Percentiles rank a stretch among this genome's conserved stretches.
These are phyloP conservation scores for Chondrilla cf. caribensis DNA, from an alignment of 37 sponge, comb jelly and placozoan species.

Conservation along the genomic window DNA sequence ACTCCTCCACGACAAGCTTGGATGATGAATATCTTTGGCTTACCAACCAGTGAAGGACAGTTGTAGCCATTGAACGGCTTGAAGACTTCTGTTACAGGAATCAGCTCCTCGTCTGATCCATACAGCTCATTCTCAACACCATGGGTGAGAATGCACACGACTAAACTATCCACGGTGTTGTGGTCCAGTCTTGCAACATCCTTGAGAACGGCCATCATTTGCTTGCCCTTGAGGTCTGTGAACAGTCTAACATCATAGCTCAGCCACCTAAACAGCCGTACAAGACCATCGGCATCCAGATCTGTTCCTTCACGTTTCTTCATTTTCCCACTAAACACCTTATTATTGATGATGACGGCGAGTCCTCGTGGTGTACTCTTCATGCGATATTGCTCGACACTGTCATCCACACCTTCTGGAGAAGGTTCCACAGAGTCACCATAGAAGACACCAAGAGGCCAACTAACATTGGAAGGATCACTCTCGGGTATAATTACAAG, in stretches of 20 bases:
- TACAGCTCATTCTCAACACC: slow-evolving; percentile 71
- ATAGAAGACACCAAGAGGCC: background rate
- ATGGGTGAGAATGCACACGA: slow-evolving; percentile 70
- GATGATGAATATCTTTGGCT: slow-evolving; percentile 87
- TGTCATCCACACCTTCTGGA: slow-evolving; percentile 33
- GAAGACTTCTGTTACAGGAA: slow-evolving; percentile 51
- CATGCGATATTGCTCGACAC: slow-evolving; percentile 67
- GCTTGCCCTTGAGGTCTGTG: slow-evolving; percentile 42
- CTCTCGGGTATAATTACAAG: no score
- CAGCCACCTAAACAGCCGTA: slow-evolving; percentile 41
- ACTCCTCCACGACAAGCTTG: slow-evolving; percentile 79
- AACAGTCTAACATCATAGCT: slow-evolving; percentile 47
- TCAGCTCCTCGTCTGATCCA: slow-evolving; percentile 80
- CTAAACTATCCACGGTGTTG: slow-evolving; percentile 51
- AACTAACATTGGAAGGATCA: background rate
- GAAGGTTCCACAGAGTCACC: background rate
- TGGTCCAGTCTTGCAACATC: slow-evolving; percentile 49
- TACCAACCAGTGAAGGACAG: slow-evolving; percentile 79
- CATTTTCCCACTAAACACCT: slow-evolving; percentile 65
- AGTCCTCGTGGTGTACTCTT: slow-evolving; percentile 56
- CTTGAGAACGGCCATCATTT: background rate
- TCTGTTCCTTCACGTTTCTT: slow-evolving; percentile 67
- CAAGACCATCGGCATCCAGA: slow-evolving; percentile 56
- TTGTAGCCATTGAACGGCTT: slow-evolving; percentile 63
- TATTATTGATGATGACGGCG: slow-evolving; percentile 75